phyloP scores from a whole-genome alignment of 2,888 invertebrate species.

The Actias luna region DNA sequence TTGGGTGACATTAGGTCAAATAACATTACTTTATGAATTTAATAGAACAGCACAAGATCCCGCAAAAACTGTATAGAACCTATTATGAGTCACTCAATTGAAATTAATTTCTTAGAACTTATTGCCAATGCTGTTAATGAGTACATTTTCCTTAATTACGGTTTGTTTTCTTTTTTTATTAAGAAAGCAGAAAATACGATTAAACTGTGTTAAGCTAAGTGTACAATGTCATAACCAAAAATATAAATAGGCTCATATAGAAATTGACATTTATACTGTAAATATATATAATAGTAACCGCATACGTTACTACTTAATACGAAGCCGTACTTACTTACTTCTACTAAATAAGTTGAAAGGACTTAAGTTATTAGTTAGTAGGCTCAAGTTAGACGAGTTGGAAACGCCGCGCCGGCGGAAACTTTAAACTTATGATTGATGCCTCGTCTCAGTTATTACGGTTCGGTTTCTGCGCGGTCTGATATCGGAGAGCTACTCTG shows the following conservation, averaged over 20 bases:
- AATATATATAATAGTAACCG: background rate
- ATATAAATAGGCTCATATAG: background rate
- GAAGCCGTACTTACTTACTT: background rate
- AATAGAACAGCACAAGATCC: no score
- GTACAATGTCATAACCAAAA: no score
- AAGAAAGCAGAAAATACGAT: background rate
- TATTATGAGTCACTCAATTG: no score
- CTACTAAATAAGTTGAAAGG: slow-evolving; percentile 14
- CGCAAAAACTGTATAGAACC: no score
- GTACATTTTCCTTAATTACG: background rate
- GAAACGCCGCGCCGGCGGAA: slow-evolving; percentile 14
- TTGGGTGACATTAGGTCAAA: no score
- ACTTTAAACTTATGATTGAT: slow-evolving; percentile 23
- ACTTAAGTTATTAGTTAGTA: slow-evolving; percentile 18
- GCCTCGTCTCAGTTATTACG: slow-evolving; percentile 15
- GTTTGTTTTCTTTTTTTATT: no score
- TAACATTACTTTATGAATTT: no score
- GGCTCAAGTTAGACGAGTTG: slow-evolving; percentile 15
- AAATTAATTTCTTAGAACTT: background rate
- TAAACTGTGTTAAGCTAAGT: no score
- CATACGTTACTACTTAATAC: background rate
- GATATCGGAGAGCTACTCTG: background rate
- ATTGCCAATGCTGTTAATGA: background rate
- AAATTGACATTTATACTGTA: background rate
- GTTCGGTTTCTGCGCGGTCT: slow-evolving; percentile 5